phyloP scores from a whole-genome alignment of 2,113 vertebrate species.

The Notiomystis cincta region DNA sequence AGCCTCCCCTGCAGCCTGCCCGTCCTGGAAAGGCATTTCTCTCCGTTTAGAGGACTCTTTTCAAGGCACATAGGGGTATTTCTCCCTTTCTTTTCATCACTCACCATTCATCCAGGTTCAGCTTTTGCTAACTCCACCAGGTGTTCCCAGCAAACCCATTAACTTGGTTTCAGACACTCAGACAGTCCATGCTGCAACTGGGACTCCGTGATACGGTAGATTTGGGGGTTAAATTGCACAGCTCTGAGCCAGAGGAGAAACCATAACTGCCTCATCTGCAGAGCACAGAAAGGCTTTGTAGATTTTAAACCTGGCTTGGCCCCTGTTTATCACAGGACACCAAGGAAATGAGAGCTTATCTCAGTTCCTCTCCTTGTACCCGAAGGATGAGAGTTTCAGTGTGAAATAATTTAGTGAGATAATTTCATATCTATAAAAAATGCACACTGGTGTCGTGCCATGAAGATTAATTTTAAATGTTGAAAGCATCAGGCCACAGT shows the following conservation, averaged over 20 bases:
- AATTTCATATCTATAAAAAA: not conserved
- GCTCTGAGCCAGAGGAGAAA: not conserved
- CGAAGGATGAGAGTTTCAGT: not conserved
- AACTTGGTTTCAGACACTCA: not conserved
- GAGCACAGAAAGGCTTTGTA: not conserved
- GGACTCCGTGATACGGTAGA: not conserved
- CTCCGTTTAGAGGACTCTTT: not conserved
- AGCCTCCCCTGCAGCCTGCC: not conserved
- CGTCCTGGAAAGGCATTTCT: not conserved
- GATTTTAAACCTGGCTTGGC: not conserved
- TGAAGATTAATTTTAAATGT: not conserved
- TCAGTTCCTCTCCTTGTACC: not conserved
- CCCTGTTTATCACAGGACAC: not conserved
- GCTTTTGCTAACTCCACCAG: not conserved
- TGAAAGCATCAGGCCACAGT: not conserved
- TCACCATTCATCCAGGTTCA: not conserved
- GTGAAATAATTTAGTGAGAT: not conserved
- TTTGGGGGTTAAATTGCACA: not conserved
- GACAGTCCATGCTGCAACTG: not conserved
- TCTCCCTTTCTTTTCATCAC: not conserved
- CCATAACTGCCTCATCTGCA: not conserved
- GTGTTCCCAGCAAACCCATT: not conserved
- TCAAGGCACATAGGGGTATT: not conserved
- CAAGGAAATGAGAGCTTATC: not conserved
- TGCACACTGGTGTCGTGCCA: accelerated